Evolutionary conservation across 2,888 invertebrate genomes (phyloP).

Genomic region (Horisme vitalbata): DNA sequence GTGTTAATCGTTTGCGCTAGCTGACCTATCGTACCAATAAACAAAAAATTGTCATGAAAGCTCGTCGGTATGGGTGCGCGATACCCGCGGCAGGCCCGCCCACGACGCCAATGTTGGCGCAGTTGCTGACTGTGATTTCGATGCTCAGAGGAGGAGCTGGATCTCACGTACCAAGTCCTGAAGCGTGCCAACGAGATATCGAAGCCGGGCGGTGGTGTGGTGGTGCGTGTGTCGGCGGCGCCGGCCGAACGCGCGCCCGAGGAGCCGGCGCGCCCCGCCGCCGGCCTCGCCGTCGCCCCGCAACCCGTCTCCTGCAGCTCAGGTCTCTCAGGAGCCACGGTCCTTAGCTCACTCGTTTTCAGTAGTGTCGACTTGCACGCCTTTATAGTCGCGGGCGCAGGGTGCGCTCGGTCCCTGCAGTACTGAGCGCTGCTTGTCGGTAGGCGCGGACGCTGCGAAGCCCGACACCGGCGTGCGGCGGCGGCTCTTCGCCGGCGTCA

Average conservation of each 20-base stretch:
- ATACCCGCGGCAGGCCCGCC: slow-evolving; percentile 6
- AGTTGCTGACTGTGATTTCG: slow-evolving; percentile 64
- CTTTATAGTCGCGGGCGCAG: slow-evolving; percentile 73
- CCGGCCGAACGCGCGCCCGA: slow-evolving; percentile 9
- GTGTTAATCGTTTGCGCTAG: no score
- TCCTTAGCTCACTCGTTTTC: slow-evolving; percentile 73
- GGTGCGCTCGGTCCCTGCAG: slow-evolving; percentile 57
- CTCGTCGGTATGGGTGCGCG: slow-evolving; percentile 9
- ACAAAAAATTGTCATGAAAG: slow-evolving; percentile 19
- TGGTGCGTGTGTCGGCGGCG: slow-evolving; percentile 71
- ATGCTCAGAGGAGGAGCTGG: slow-evolving; percentile 88
- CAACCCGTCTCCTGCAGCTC: slow-evolving; percentile 87
- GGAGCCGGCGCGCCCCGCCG: slow-evolving; percentile 65
- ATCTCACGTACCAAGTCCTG: slow-evolving; percentile 96
- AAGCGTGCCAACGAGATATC: slow-evolving; percentile 96
- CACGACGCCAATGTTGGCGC: slow-evolving; percentile 11
- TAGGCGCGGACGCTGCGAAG: slow-evolving; percentile 74
- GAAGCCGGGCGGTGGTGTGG: slow-evolving; percentile 79
- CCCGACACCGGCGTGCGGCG: slow-evolving; percentile 87
- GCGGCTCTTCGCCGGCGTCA: slow-evolving; percentile 91
- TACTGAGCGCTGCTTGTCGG: slow-evolving; percentile 77
- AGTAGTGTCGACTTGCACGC: slow-evolving; percentile 79
- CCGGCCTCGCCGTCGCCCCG: slow-evolving; percentile 85
- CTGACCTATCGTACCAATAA: no score
- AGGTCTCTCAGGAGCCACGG: slow-evolving; percentile 82